A percentile compares a stretch with the other conserved stretches of the same genome.
These are phyloP conservation scores for Oncopodura yosiiana DNA, from an alignment of 1,140 invertebrate genomes.

Conservation along the genomic window DNA sequence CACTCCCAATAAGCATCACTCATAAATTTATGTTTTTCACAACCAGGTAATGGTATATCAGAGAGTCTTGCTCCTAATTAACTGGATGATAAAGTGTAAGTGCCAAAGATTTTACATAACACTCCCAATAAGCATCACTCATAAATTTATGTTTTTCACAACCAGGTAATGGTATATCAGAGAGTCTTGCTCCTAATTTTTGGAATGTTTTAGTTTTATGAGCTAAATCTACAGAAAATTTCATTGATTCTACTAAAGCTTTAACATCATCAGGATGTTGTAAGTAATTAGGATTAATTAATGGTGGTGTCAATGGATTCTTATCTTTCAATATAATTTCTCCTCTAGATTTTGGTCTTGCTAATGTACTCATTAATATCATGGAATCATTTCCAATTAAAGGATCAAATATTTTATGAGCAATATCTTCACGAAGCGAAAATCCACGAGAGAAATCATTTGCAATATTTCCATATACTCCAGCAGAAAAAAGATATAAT, in stretches of 20 bases:
- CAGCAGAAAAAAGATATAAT: constrained; percentile 9
- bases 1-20: constrained; percentile 36
- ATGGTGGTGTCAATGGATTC: constrained; percentile 20
- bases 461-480: not conserved
- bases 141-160: constrained; percentile 61
- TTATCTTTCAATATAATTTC: constrained; percentile 26
- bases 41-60: constrained; percentile 54
- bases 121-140: constrained; percentile 70
- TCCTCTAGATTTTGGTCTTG: constrained; percentile 17
- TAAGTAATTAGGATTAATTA: constrained; percentile 29
- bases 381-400: constrained; percentile 13
- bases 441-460: constrained; percentile 1
- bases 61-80: not conserved
- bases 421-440: constrained; percentile 8
- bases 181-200: constrained; percentile 34
- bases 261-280: constrained; percentile 21
- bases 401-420: constrained; percentile 6
- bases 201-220: constrained; percentile 6
- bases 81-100: constrained; percentile 69
- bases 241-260: constrained; percentile 10
- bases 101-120: constrained; percentile 70
- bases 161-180: constrained; percentile 56
- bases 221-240: constrained; percentile 3
- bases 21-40: constrained; percentile 57
- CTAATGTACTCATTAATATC: constrained; percentile 9